Base-by-base conservation (phyloP, 2,888 invertebrate species). In the Formica aserva region DNA sequence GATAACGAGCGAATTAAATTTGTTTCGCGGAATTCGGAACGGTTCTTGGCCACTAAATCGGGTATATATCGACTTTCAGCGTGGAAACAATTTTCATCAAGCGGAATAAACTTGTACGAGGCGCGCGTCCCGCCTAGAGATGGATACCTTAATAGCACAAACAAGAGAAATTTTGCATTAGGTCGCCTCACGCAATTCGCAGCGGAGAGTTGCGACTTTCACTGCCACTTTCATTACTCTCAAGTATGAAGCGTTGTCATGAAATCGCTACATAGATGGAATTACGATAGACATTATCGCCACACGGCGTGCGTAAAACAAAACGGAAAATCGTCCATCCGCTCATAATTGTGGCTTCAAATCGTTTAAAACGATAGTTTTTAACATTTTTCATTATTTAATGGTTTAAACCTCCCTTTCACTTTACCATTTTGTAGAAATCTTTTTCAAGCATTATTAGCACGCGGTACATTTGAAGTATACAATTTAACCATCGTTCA, bases 161-260 rank as follows among this genome's bases (percentile, higher is more conserved):
- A 83, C 82, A 76, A 80, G 89, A 85, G 89, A 89, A 89, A 89
- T 85, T 88, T 65, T 85, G 71, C 84, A 78, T 71, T 69, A 66
- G 60, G 76, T 48, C 60, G 52, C 45, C 32, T 75, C 85, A 72
- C 78, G 84, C 60, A 85, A 89, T 85, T 89, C 85, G 84, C 84
- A 71, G 84, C 69, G 45, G n/a, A 29, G 77, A 77, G 81, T 83
- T 83, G 69, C 77, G 80, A 89, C 89, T 89, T 89, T 89, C 89
- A 89, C 89, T 85, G 66, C 65, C 52, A 89, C 89, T 89, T 89
- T 89, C 89, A 85, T 89, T 82, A 84, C 77, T 78, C 71, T 69
- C 80, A n/a, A 48, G 81, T 86, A 48, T 85, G 85, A 85, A 87
- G 85, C 38, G 72, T 57, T 62, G 85, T 71, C 78, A 80, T 60